Conservation (phyloP, 2,888 invertebrate genomes). For the Chrysodeixis includens region DNA sequence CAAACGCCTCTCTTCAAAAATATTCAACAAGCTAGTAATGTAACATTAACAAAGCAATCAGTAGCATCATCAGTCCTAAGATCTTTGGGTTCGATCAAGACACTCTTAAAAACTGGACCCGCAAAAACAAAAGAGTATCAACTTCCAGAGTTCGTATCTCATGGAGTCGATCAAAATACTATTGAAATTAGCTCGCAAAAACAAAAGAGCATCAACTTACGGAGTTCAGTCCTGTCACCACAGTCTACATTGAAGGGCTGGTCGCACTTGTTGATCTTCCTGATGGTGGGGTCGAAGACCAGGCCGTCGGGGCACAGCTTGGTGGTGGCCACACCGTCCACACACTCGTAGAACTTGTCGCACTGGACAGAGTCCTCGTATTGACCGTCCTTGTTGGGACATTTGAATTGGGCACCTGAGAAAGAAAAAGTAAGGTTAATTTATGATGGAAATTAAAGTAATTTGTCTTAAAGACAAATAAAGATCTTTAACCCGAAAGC, state of each 20-base stretch:
- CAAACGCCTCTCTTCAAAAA: too few relatives aligned
- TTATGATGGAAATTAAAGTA: neutral
- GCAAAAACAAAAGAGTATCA: too few relatives aligned
- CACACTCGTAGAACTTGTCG: constrained; percentile 95
- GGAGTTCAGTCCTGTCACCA: constrained; percentile 95
- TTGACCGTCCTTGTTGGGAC: constrained; percentile 94
- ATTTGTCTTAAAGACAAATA: constrained; percentile 22
- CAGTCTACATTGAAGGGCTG: constrained; percentile 98
- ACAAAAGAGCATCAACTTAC: constrained; percentile 90
- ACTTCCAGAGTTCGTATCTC: too few relatives aligned
- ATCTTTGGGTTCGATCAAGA: too few relatives aligned
- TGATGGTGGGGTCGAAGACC: constrained; percentile 95
- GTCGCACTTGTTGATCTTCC: constrained; percentile 97
- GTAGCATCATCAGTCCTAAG: too few relatives aligned
- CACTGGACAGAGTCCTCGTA: constrained; percentile 95
- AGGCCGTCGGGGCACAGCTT: constrained; percentile 96
- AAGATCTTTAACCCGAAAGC: too few relatives aligned
- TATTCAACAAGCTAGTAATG: too few relatives aligned
- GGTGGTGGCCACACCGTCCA: constrained; percentile 91
- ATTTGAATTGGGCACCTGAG: constrained; percentile 91
- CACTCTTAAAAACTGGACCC: too few relatives aligned
- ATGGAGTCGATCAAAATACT: neutral
- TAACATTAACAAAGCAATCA: too few relatives aligned
- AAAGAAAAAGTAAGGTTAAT: neutral
- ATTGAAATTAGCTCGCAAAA: neutral